Evolutionary conservation across 2,888 invertebrate genomes (phyloP).

Genomic region (Apocheima hispidaria): DNA sequence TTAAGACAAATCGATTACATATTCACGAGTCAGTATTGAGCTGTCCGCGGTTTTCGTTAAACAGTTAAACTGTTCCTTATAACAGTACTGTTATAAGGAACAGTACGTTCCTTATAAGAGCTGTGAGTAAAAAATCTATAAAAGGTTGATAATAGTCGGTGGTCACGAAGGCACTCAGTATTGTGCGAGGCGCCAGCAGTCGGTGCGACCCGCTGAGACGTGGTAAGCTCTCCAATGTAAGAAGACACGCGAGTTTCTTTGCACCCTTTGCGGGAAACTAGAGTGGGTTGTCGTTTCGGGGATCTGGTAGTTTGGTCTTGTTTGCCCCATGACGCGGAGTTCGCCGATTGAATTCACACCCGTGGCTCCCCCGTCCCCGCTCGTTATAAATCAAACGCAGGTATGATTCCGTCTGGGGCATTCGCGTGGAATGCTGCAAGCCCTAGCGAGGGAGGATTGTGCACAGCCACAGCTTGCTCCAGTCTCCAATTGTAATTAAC

Average conservation of each 20-base stretch:
- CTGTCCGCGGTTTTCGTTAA: slow-evolving; percentile 68
- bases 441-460: slow-evolving; percentile 62
- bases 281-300: slow-evolving; percentile 47
- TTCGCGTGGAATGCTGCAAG: slow-evolving; percentile 69
- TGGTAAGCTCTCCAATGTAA: slow-evolving; percentile 63
- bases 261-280: slow-evolving; percentile 38
- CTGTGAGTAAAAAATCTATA: slow-evolving; percentile 71
- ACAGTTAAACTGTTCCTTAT: too few species aligned
- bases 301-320: slow-evolving; percentile 59
- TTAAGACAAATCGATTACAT: slow-evolving; percentile 65
- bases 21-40: slow-evolving; percentile 71
- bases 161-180: slow-evolving; percentile 76
- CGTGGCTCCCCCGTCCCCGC: slow-evolving; percentile 75
- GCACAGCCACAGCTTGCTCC: slow-evolving; percentile 38
- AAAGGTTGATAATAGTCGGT: slow-evolving; percentile 77
- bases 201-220: slow-evolving; percentile 77
- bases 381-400: slow-evolving; percentile 85
- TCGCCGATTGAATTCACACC: slow-evolving; percentile 79
- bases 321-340: slow-evolving; percentile 65
- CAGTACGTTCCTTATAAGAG: slow-evolving; percentile 71
- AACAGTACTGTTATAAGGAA: too few species aligned
- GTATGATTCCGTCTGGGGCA: slow-evolving; percentile 77
- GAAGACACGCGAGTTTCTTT: slow-evolving; percentile 46
- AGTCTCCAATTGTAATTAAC: slow-evolving; percentile 56
- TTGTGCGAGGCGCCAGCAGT: slow-evolving; percentile 77